Evolutionary conservation across 2,113 vertebrate genomes (phyloP).

Genomic region (Phalacrocorax aristotelis): DNA sequence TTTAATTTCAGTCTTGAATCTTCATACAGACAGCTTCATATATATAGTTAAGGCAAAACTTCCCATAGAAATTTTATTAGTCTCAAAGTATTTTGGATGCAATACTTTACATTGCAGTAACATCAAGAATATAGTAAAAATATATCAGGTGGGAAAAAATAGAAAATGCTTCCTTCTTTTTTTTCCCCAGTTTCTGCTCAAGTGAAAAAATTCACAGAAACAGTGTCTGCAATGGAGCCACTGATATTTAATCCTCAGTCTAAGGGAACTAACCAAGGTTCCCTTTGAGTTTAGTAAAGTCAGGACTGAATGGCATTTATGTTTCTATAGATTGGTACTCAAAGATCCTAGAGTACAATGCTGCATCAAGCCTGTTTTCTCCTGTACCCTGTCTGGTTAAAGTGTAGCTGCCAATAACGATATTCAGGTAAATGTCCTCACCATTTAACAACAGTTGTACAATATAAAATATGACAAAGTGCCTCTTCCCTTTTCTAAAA

Average conservation of each 20-base stretch:
- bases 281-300: not conserved
- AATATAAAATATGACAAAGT: not conserved
- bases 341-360: not conserved
- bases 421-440: not conserved
- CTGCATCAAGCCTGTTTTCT: not conserved
- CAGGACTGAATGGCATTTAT: not conserved
- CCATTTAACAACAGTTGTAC: not conserved
- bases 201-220: not conserved
- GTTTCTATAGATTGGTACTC: not conserved
- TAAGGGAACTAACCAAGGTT: rapidly evolving
- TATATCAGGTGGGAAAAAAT: not conserved
- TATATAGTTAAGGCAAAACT: not conserved
- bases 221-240: not conserved
- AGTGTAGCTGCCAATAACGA: not conserved
- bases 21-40: not conserved
- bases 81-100: not conserved
- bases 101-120: not conserved
- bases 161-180: not conserved
- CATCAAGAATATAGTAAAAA: not conserved
- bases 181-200: not conserved
- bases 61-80: not conserved
- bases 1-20: not conserved
- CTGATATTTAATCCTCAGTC: not conserved
- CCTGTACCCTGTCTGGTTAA: not conserved
- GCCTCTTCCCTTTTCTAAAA: not conserved